phyloP scores from a whole-genome alignment of 2,113 vertebrate genomes.

The Gasterosteus nipponicus region DNA sequence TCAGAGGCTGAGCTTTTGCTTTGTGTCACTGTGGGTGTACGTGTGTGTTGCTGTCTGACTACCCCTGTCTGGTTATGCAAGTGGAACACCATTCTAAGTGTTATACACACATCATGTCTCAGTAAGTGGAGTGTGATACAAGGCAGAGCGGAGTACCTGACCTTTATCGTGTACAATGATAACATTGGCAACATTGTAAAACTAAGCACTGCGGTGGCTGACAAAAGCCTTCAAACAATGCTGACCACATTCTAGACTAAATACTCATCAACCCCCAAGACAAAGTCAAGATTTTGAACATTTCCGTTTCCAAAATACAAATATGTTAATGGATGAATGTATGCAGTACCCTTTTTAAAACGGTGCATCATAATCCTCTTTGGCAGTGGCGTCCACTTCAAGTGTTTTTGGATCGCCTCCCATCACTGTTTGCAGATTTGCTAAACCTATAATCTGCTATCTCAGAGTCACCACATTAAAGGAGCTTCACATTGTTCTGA shows the following conservation, averaged over 20 bases:
- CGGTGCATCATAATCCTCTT: slow-evolving; percentile 22
- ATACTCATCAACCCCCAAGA: not conserved
- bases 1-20: slow-evolving; percentile 23
- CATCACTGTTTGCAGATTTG: slow-evolving; percentile 53
- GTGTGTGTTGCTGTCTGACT: slow-evolving; percentile 2
- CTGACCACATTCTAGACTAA: not conserved
- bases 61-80: slow-evolving; percentile 8
- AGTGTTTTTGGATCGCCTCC: slow-evolving; percentile 35
- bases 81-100: slow-evolving; percentile 21
- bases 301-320: not conserved
- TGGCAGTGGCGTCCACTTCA: not conserved
- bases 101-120: slow-evolving; percentile 18
- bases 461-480: slow-evolving; percentile 2
- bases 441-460: slow-evolving; percentile 25
- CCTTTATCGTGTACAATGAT: slow-evolving; percentile 32
- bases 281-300: too few species aligned
- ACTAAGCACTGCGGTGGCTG: not conserved
- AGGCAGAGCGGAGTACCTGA: slow-evolving; percentile 22
- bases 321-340: not conserved
- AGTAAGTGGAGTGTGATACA: slow-evolving; percentile 8
- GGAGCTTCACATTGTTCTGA: slow-evolving; percentile 7
- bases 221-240: not conserved
- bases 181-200: slow-evolving; percentile 23
- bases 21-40: not conserved
- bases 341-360: not conserved